phyloP scores from a whole-genome alignment of 53 echinoderm and acorn worm genomes.

The Henricia sp. region DNA sequence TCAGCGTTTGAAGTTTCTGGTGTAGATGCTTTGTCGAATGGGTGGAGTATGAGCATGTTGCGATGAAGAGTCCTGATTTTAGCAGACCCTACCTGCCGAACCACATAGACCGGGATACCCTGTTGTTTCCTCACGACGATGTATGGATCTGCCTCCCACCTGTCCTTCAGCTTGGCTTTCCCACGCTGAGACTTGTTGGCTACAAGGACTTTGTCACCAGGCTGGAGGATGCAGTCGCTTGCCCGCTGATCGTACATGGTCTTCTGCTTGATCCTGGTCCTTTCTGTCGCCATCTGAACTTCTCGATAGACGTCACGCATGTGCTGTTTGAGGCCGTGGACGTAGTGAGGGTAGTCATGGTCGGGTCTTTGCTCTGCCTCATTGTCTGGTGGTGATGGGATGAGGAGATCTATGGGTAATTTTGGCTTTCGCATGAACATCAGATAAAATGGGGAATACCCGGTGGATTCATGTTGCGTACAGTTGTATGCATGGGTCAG shows the following conservation, averaged over 20 bases:
- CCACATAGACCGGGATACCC: too few species aligned
- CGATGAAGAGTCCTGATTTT: too few species aligned
- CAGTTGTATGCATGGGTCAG: constrained; percentile 45
- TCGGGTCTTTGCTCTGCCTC: background rate
- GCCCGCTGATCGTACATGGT: background rate
- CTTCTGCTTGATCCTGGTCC: constrained; percentile 9
- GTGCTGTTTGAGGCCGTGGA: background rate
- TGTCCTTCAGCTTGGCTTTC: constrained; percentile 11
- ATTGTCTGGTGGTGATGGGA: too few species aligned
- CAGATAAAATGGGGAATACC: constrained; percentile 21
- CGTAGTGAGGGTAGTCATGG: background rate
- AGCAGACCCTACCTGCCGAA: too few species aligned
- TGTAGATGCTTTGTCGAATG: too few species aligned
- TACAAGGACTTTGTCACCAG: too few species aligned
- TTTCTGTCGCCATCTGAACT: constrained; percentile 1
- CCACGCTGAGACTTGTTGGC: background rate
- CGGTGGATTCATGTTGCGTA: constrained; percentile 21
- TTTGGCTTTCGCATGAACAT: constrained; percentile 32
- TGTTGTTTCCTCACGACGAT: too few species aligned
- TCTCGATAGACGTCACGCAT: background rate
- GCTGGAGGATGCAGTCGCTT: background rate
- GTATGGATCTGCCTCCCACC: too few species aligned
- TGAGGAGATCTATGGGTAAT: background rate
- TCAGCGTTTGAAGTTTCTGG: too few species aligned
- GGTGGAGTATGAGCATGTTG: too few species aligned